A percentile compares a stretch with the other conserved stretches of the same genome.
Evolutionary conservation across 1,140 invertebrate genomes (phyloP).

Genomic region (Chymomyza costata): DNA sequence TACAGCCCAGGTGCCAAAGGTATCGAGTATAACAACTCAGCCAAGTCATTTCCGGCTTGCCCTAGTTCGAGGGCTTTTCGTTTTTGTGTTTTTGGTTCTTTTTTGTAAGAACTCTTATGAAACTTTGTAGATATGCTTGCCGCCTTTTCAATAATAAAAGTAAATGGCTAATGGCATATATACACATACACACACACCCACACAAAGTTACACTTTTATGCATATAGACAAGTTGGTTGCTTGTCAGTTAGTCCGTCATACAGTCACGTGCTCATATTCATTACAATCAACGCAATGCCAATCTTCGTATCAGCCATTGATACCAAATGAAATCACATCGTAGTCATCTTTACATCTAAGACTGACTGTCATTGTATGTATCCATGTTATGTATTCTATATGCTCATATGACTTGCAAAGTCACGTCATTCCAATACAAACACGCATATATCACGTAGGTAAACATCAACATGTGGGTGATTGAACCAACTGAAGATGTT

Average conservation of each 20-base stretch:
- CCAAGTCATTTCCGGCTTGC: constrained; percentile 23
- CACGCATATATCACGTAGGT: too few relatives aligned
- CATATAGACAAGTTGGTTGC: not conserved
- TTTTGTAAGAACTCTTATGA: too few relatives aligned
- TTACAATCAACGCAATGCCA: constrained; percentile 55
- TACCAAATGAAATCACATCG: constrained; percentile 46
- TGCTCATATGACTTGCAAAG: not conserved
- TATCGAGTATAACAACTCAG: not conserved
- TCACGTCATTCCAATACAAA: constrained; percentile 2
- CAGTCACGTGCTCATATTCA: constrained; percentile 54
- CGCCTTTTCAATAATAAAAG: constrained; percentile 36
- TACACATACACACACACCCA: constrained; percentile 11
- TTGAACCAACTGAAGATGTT: too few relatives aligned
- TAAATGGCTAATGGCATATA: constrained; percentile 60
- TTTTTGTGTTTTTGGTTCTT: not conserved
- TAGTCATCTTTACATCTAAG: not conserved
- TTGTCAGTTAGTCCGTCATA: too few relatives aligned
- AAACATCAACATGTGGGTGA: not conserved
- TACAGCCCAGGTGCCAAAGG: not conserved
- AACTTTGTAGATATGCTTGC: too few relatives aligned
- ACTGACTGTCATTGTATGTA: too few relatives aligned
- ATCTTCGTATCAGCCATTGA: constrained; percentile 67
- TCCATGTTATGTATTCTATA: too few relatives aligned
- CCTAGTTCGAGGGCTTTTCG: not conserved
- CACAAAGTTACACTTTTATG: too few relatives aligned